phyloP scores from a whole-genome alignment of 2,113 vertebrate genomes.

The Xenus cinereus region DNA sequence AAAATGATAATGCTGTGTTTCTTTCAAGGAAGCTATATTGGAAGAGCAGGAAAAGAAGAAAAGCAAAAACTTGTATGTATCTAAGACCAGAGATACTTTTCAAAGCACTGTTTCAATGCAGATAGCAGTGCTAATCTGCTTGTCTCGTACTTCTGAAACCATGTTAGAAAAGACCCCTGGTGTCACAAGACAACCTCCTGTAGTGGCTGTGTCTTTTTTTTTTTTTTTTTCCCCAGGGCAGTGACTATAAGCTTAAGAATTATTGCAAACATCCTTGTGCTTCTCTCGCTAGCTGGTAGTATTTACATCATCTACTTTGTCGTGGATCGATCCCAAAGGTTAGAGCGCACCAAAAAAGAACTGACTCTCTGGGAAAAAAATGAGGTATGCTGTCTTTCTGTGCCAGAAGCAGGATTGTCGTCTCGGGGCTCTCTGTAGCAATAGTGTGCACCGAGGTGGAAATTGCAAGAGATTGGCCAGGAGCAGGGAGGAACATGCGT shows the following conservation, averaged over 20 bases:
- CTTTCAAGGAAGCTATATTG: constrained; percentile 90
- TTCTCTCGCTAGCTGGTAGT: constrained; percentile 94
- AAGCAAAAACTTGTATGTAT: constrained; percentile 90
- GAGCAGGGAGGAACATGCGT: not conserved
- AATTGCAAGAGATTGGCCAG: not conserved
- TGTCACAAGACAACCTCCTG: not conserved
- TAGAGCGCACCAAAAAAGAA: constrained; percentile 88
- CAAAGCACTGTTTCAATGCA: not conserved
- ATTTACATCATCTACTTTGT: constrained; percentile 99
- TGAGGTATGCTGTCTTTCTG: constrained; percentile 75
- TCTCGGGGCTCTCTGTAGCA: not conserved
- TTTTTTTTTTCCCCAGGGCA: constrained; percentile 70
- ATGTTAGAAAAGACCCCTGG: not conserved
- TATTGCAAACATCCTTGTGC: constrained; percentile 92
- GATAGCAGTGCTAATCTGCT: not conserved
- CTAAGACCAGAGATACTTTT: not conserved
- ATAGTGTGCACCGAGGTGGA: not conserved
- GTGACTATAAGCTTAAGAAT: constrained; percentile 92
- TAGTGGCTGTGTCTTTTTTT: not conserved
- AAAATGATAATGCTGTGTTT: constrained; percentile 35
- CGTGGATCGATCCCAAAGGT: constrained; percentile 92
- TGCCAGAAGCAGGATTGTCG: not conserved
- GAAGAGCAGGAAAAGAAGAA: constrained; percentile 98
- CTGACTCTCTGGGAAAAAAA: constrained; percentile 98
- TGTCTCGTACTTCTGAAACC: not conserved